A percentile compares a stretch with the other conserved stretches of the same genome.
These are phyloP conservation scores for Amphiprion ocellaris DNA, from an alignment of 2,113 vertebrate species.

Conservation along the genomic window DNA sequence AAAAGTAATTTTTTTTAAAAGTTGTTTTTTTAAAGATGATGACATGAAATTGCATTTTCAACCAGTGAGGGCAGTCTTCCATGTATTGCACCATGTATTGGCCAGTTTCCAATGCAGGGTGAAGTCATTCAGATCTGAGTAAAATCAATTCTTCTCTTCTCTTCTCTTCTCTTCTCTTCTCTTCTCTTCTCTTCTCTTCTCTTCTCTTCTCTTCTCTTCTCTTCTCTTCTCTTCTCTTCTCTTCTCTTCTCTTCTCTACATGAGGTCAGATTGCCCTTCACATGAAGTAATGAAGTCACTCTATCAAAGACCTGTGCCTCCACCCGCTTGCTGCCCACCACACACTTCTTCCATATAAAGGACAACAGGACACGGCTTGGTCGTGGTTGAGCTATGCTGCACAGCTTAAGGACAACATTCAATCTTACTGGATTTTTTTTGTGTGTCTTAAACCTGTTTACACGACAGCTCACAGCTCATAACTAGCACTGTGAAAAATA, in stretches of 20 bases:
- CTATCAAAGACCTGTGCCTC: constrained; percentile 77
- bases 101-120: background rate
- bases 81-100: background rate
- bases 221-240: fast-evolving
- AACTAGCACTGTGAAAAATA: constrained; percentile 21
- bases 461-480: constrained; percentile 15
- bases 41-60: background rate
- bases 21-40: background rate
- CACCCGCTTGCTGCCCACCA: constrained; percentile 48
- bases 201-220: fast-evolving
- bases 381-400: constrained; percentile 41
- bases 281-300: constrained; percentile 82
- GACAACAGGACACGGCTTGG: constrained; percentile 32
- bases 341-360: constrained; percentile 45
- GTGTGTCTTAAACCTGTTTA: constrained; percentile 37
- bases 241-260: constrained; percentile 38
- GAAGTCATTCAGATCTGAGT: no score
- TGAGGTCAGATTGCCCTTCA: constrained; percentile 82
- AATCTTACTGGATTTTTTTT: constrained; percentile 37
- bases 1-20: no score
- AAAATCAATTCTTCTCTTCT: background rate
- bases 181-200: constrained; percentile 5
- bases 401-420: constrained; percentile 50
- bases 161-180: background rate
- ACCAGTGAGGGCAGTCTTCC: background rate